These are phyloP conservation scores for Drosophila sechellia DNA, from an alignment of 1,140 invertebrate species.

Conservation along the genomic window DNA sequence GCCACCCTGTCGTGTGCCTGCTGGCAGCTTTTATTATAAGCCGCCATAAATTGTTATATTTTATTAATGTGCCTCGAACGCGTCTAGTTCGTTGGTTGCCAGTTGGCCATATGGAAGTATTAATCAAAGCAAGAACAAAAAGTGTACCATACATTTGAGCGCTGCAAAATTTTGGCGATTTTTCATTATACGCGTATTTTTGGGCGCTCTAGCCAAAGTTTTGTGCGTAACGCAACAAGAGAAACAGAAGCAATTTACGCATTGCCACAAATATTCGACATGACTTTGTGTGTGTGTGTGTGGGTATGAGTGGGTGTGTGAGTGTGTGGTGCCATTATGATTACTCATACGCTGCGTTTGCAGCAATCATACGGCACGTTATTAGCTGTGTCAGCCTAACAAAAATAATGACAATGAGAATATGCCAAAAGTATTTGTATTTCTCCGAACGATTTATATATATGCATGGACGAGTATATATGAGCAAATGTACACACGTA, in stretches of 20 bases:
- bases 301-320: slow-evolving; percentile 13
- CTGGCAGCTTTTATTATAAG: slow-evolving; percentile 63
- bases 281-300: slow-evolving; percentile 3
- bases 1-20: slow-evolving; percentile 53
- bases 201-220: slow-evolving; percentile 43
- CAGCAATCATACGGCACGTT: slow-evolving; percentile 78
- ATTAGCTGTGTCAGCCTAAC: slow-evolving; percentile 79
- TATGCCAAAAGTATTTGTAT: slow-evolving; percentile 78
- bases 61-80: slow-evolving; percentile 78
- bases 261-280: slow-evolving; percentile 59
- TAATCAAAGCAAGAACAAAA: slow-evolving; percentile 65
- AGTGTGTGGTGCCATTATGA: slow-evolving; percentile 65
- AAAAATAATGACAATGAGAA: slow-evolving; percentile 81
- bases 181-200: slow-evolving; percentile 67
- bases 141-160: slow-evolving; percentile 57
- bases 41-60: slow-evolving; percentile 80
- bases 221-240: slow-evolving; percentile 9
- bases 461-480: neutral
- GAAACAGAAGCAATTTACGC: slow-evolving; percentile 68
- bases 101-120: slow-evolving; percentile 74
- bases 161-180: slow-evolving; percentile 77
- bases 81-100: slow-evolving; percentile 54
- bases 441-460: slow-evolving; percentile 26
- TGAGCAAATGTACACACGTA: slow-evolving; percentile 9
- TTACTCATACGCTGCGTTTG: slow-evolving; percentile 81